Conservation (phyloP, 2,797 vertebrate species). For the Antrozous pallidus region DNA sequence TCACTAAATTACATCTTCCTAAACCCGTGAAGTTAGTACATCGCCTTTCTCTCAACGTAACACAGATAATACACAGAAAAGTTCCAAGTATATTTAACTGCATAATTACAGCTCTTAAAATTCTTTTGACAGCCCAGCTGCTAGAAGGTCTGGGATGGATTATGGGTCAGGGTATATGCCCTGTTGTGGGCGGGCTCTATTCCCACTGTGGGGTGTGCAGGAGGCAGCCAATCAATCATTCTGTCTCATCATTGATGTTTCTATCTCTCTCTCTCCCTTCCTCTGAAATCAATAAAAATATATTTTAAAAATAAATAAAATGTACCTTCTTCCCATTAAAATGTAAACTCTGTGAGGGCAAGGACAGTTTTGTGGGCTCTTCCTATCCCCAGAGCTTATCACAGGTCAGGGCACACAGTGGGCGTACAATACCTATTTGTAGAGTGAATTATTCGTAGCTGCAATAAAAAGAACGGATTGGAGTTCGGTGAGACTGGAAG, state of each 20-base stretch:
- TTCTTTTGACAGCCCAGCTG: background rate
- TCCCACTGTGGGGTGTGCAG: too few species aligned
- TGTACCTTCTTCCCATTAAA: background rate
- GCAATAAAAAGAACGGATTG: background rate
- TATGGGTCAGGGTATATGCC: too few species aligned
- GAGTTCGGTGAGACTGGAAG: background rate
- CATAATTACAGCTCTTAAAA: background rate
- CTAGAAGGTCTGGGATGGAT: too few species aligned
- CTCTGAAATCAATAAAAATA: too few species aligned
- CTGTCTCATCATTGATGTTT: too few species aligned
- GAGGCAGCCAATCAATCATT: too few species aligned
- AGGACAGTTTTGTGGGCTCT: background rate
- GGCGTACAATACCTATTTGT: background rate
- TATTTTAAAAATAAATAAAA: too few species aligned
- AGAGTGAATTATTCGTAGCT: background rate
- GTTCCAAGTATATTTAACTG: background rate
- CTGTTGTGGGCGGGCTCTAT: too few species aligned
- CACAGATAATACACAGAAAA: background rate
- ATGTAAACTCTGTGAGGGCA: background rate
- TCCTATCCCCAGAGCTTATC: background rate
- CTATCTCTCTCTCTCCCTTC: too few species aligned
- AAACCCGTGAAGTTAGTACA: background rate
- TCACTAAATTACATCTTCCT: background rate
- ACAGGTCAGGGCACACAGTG: background rate
- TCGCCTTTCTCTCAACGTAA: background rate